Evolutionary conservation across 1,140 invertebrate species (phyloP).

Genomic region (Hormaphis cornu): DNA sequence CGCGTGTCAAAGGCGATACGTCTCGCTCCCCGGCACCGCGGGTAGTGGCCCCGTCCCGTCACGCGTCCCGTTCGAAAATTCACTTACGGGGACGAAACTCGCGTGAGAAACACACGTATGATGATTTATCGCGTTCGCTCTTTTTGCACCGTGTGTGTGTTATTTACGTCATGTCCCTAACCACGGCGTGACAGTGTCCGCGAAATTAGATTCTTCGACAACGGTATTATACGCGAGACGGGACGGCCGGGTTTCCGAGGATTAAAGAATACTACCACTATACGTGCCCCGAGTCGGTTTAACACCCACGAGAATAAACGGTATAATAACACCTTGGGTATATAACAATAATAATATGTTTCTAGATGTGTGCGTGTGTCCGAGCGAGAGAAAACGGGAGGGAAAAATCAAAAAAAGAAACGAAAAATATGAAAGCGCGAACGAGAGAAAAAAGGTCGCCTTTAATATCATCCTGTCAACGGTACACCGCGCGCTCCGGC

Average conservation of each 20-base stretch:
- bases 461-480: slow-evolving; percentile 32
- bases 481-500: not conserved
- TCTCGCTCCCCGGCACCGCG: too few relatives aligned
- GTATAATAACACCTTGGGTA: not conserved
- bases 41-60: not conserved
- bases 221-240: slow-evolving; percentile 1
- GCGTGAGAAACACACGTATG: too few relatives aligned
- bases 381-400: not conserved
- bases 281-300: slow-evolving; percentile 25
- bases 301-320: slow-evolving; percentile 29
- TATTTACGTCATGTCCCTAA: too few relatives aligned
- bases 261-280: too few relatives aligned
- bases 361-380: not conserved
- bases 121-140: too few relatives aligned
- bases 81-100: not conserved
- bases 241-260: not conserved
- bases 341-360: not conserved
- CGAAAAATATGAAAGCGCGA: not conserved
- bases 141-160: too few relatives aligned
- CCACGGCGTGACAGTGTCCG: not conserved
- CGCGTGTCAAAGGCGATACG: too few relatives aligned
- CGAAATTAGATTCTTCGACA: slow-evolving; percentile 28
- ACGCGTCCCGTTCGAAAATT: not conserved
- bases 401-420: slow-evolving; percentile 22
- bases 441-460: slow-evolving; percentile 14